Evolutionary conservation across 2,888 invertebrate species (phyloP).

Genomic region (Tinea trinotella): DNA sequence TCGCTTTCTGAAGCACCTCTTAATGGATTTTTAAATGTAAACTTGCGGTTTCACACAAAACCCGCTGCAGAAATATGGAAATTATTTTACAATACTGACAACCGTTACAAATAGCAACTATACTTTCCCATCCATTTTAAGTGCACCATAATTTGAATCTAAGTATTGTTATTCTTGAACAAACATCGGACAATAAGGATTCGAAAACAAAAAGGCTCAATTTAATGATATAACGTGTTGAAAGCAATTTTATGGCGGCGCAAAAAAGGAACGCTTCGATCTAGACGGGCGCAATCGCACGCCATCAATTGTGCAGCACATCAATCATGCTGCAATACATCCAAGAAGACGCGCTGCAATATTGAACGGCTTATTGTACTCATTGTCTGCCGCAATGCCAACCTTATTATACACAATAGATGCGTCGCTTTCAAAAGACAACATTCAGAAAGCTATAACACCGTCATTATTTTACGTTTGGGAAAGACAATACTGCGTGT

Average conservation of each 20-base stretch:
- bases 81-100: not conserved
- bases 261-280: constrained; percentile 7
- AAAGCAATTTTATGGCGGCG: constrained; percentile 13
- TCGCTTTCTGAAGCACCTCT: constrained; percentile 3
- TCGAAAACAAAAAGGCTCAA: constrained; percentile 5
- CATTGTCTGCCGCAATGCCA: not conserved
- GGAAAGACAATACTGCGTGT: constrained; percentile 2
- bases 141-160: not conserved
- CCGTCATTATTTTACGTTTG: constrained; percentile 1
- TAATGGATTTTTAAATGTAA: constrained; percentile 15
- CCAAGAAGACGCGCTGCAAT: not conserved
- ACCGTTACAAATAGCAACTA: not conserved
- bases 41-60: constrained; percentile 8
- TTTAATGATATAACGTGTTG: constrained; percentile 8
- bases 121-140: not conserved
- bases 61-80: not conserved
- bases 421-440: not conserved
- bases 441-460: not conserved
- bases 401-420: not conserved
- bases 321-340: constrained; percentile 15
- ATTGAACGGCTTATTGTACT: not conserved
- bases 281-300: constrained; percentile 9
- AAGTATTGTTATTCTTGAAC: not conserved
- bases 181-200: not conserved
- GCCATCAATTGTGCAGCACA: constrained; percentile 14